Evolutionary conservation across 2,888 invertebrate species (phyloP).

Genomic region (Girardia tigrina): DNA sequence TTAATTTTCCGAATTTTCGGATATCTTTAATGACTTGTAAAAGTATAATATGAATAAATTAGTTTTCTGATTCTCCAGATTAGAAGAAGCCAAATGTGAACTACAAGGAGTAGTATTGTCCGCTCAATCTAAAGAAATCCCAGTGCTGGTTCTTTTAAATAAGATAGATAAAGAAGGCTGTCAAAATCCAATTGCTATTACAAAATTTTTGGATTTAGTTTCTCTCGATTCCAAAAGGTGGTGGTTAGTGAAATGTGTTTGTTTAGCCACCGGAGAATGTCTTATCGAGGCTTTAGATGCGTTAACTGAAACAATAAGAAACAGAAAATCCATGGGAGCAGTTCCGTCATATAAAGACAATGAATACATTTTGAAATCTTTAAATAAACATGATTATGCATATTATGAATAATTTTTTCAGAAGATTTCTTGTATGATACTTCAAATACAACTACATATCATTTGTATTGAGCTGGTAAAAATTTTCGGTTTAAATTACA

Average conservation of each 20-base stretch:
- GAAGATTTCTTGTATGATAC: too few species aligned
- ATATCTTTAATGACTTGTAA: too few species aligned
- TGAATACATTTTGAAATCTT: background rate
- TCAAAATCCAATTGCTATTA: background rate
- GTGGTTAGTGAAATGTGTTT: conserved; percentile 13
- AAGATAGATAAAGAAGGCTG: background rate
- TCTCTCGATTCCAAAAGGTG: conserved; percentile 1
- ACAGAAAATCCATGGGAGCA: background rate
- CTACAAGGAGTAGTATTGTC: background rate
- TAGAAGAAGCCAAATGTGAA: background rate
- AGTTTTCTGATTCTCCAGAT: too few species aligned
- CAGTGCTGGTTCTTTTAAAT: background rate
- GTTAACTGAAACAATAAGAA: background rate
- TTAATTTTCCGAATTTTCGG: too few species aligned
- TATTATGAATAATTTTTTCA: background rate
- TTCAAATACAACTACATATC: too few species aligned
- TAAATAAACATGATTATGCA: background rate
- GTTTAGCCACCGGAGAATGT: background rate
- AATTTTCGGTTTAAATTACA: too few species aligned
- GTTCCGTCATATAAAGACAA: background rate
- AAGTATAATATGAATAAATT: too few species aligned
- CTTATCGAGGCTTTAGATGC: background rate
- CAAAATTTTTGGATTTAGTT: background rate
- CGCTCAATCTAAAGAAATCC: background rate
- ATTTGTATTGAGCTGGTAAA: too few species aligned